Base-by-base conservation (phyloP, 1,140 invertebrate genomes). In the Elysia chlorotica region DNA sequence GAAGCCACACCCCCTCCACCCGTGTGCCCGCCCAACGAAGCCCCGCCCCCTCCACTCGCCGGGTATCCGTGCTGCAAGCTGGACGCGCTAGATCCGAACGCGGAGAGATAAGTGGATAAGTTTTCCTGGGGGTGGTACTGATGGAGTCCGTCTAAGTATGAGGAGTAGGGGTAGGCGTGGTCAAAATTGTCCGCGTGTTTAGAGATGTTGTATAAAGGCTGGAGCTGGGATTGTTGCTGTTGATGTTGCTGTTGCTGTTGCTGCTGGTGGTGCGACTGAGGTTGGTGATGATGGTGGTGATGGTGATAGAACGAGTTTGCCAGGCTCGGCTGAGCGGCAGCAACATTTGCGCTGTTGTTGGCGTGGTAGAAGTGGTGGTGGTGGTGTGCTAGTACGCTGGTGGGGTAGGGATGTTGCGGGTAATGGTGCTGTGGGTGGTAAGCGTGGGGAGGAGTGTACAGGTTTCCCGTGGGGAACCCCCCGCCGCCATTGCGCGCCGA, bases 141-240 rank as follows among this genome's bases (percentile, higher is more conserved):
- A n/a, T n/a, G n/a, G 59, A 6, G 77, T 59, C 41, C 79, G 78
- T 54, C 77, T 72, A 38, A 75, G 71, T 74, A 84, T 79, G 41
- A 75, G 74, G 75, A 75, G 75, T 48, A 68, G 48, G 62, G 28
- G 63, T 41, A 71, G 62, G 72, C 59, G 56, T 25, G 62, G 41
- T 77, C 62, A n/a, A 54, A 2, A 48, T 48, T n/a, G n/a, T n/a
- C n/a, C n/a, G n/a, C n/a, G n/a, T n/a, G n/a, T n/a, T n/a, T n/a
- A n/a, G n/a, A n/a, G n/a, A n/a, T n/a, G n/a, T n/a, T n/a, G n/a
- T n/a, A n/a, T n/a, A n/a, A n/a, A n/a, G n/a, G n/a, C n/a, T n/a
- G n/a, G n/a, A n/a, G 35, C 2, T 31, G 2, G 41, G 33, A 2
- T 31, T 28, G 17, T 38, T 19, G n/a, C 19, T 17, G 65, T 68